Conservation (phyloP, 1,140 invertebrate genomes). For the Drosophila asahinai region DNA sequence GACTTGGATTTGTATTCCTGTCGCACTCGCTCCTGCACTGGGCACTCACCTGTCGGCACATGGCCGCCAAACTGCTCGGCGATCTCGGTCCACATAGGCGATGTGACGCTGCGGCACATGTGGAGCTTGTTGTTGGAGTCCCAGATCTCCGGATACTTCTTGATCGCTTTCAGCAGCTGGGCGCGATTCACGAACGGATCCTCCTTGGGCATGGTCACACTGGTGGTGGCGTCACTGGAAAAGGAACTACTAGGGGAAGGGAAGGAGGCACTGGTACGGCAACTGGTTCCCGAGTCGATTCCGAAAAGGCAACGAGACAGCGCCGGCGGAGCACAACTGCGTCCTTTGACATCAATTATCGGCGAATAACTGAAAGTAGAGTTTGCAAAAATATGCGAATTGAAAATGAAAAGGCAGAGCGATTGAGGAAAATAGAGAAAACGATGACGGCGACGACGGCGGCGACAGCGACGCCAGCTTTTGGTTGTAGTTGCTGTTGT, state of each 20-base stretch:
- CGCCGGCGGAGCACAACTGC: conserved; percentile 79
- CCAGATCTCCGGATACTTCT: conserved; percentile 84
- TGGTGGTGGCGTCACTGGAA: conserved; percentile 12
- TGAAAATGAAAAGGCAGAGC: conserved; percentile 84
- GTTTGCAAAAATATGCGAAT: conserved; percentile 85
- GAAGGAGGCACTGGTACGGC: conserved; percentile 9
- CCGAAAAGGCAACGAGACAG: conserved; percentile 41
- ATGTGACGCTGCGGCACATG: conserved; percentile 82
- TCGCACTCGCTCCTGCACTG: conserved; percentile 16
- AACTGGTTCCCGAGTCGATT: conserved; percentile 15
- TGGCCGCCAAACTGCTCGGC: conserved; percentile 82
- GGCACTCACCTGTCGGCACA: conserved; percentile 78
- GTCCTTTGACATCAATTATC: conserved; percentile 85
- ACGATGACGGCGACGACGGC: conserved; percentile 67
- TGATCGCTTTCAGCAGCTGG: conserved; percentile 80
- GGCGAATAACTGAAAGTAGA: conserved; percentile 85
- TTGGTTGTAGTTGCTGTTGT: conserved; percentile 49
- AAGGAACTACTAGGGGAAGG: neutral
- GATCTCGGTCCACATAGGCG: conserved; percentile 84
- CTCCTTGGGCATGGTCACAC: conserved; percentile 72
- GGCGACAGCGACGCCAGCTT: conserved; percentile 41
- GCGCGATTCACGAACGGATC: conserved; percentile 83
- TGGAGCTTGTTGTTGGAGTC: conserved; percentile 83
- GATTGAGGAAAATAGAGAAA: conserved; percentile 85
- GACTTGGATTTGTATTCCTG: conserved; percentile 6